Evolutionary conservation across 2,888 invertebrate species (phyloP), one percentile per base, ranked within the genome.

Genomic region (Patella caerulea): DNA sequence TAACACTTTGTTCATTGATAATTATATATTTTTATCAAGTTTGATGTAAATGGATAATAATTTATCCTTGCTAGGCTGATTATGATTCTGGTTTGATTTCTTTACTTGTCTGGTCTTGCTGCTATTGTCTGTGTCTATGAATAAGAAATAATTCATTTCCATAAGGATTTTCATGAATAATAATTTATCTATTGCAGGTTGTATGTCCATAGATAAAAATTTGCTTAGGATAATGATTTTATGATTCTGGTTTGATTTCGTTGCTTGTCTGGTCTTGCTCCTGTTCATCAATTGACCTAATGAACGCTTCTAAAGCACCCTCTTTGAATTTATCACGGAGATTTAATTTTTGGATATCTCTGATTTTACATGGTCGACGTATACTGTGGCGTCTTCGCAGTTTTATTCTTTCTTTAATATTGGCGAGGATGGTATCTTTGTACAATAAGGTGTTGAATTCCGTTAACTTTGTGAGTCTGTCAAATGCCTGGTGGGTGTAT

Each of bases 391-490:
- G 79, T 24, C 86, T 79, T 34, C 86, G 80, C 45, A 86, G 84
- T 71, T 84, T 82, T 9, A 92, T 86, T 73, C 88, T 86, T 69
- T 88, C 82, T 34, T 84, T 86, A 55, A 92, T 88, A 73, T 89
- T 88, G 54, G 88, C 84, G 19, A 89, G 86, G 55, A 92, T 91
- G 11, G 88, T 78, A 74, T 91, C 88, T 73, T 90, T 83, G 79
- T 89, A 88, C 29, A 89, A 79, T 5, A 89, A 81, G 2, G 92
- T 92, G 85, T 93, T 93, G 85, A 91, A 93, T 81, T 92, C 92
- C 83, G 90, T 91, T n/a, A 93, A 85, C 73, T 90, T 81, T 0
- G 91, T 84, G 14, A 93, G 82, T 19, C 92, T 87, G 71, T 92
- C 91, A 83, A 92, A 92, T 59, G 91, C 89, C 72, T 83, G 77